These are phyloP conservation scores for Drosophila melanogaster DNA, from an alignment of 1,140 invertebrate species.

Conservation along the genomic window Release_6_plus_ISO1_MT NC_004354.4:4570001-4570500, in stretches of 20 bases:
- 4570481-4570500: constrained; percentile 22
- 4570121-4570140: constrained; percentile 63
- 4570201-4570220: constrained; percentile 28
- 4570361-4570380: constrained; percentile 8
- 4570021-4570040: not conserved
- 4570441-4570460: constrained; percentile 62
- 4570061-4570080: constrained; percentile 60
- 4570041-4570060: constrained; percentile 36
- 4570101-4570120: constrained; percentile 1
- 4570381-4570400: constrained; percentile 48
- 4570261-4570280: not conserved
- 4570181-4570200: not conserved
- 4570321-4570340: not conserved
- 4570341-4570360: not conserved
- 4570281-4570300: constrained; percentile 3
- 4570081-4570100: constrained; percentile 25
- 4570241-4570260: not conserved
- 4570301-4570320: constrained; percentile 14
- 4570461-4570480: constrained; percentile 67
- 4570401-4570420: constrained; percentile 74
- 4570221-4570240: constrained; percentile 37
- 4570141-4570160: constrained; percentile 7
- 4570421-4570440: constrained; percentile 71
- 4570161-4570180: constrained; percentile 17
- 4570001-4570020: no score